Evolutionary conservation across 2,888 invertebrate genomes (phyloP), one percentile per base, ranked within the genome.

Genomic region (Phalera bucephala): DNA sequence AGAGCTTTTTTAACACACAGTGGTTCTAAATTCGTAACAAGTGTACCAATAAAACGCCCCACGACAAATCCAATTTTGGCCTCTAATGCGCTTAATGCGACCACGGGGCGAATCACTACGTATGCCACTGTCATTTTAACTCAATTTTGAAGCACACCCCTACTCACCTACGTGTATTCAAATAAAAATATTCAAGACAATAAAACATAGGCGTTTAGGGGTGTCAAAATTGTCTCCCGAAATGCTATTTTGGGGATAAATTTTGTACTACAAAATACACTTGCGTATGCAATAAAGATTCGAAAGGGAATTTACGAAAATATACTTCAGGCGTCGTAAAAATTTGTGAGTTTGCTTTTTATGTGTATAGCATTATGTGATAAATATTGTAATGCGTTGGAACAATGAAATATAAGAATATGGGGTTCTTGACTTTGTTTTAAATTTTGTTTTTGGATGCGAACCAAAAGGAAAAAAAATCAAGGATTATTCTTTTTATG

Each of bases 61-160:
- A 66, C 70, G 63, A 65, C 78, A 86, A 88, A 89, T 89, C 88
- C 85, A 88, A 88, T 89, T 89, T 83, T 73, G 66, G 64, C 79
- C 87, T 87, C 85, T 88, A 88, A 87, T 82, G 74, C 84, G 73
- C 64, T 79, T 87, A 88, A 86, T 83, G 78, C 86, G 79, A 84
- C 88, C 86, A 77, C 88, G 78, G 77, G 80, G 81, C 83, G 86
- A 87, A 88, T 86, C 88, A 84, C 84, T 85, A 85, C 86, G 80
- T 79, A 82, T 74, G 83, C 85, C 87, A 75, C 87, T 88, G 88
- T 87, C 86, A 85, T 88, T 89, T 88, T 89, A 88, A 89, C 89
- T 88, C 88, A 82, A 89, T 89, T 89, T 87, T 80, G 72, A 78
- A 83, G 75, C 72, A 49, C 60, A 62, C 58, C 62, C 48, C 36